phyloP scores from a whole-genome alignment of 2,888 invertebrate genomes.

The Ceriagrion tenellum region DNA sequence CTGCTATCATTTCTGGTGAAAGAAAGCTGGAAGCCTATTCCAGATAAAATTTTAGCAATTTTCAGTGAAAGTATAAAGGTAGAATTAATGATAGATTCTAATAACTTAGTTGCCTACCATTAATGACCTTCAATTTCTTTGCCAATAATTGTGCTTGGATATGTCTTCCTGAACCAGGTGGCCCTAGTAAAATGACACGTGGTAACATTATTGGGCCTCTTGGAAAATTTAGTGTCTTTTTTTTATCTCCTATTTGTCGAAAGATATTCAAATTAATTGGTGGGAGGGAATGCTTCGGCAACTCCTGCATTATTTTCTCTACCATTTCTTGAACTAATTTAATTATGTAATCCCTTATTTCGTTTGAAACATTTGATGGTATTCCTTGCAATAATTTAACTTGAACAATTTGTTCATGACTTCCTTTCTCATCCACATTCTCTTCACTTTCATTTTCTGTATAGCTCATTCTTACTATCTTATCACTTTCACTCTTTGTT shows the following conservation, averaged over 20 bases:
- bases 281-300: not conserved
- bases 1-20: too few relatives aligned
- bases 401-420: not conserved
- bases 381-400: not conserved
- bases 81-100: too few relatives aligned
- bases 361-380: not conserved
- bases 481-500: not conserved
- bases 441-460: not conserved
- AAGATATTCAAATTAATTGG: not conserved
- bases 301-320: not conserved
- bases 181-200: slow-evolving; percentile 23
- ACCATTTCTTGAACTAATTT: not conserved
- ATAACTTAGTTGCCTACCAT: not conserved
- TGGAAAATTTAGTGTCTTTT: not conserved
- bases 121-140: not conserved
- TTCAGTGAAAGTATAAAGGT: too few relatives aligned
- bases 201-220: slow-evolving; percentile 36
- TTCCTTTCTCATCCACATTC: not conserved
- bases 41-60: not conserved
- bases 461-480: not conserved
- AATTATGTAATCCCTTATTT: not conserved
- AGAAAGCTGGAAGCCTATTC: too few relatives aligned
- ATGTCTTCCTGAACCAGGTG: slow-evolving; percentile 31
- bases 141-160: slow-evolving; percentile 21
- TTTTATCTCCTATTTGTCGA: not conserved